Percentiles rank a stretch among this genome's conserved stretches.
Evolutionary conservation across 2,888 invertebrate genomes (phyloP).

Genomic region (Cryptus viduatorius): DNA sequence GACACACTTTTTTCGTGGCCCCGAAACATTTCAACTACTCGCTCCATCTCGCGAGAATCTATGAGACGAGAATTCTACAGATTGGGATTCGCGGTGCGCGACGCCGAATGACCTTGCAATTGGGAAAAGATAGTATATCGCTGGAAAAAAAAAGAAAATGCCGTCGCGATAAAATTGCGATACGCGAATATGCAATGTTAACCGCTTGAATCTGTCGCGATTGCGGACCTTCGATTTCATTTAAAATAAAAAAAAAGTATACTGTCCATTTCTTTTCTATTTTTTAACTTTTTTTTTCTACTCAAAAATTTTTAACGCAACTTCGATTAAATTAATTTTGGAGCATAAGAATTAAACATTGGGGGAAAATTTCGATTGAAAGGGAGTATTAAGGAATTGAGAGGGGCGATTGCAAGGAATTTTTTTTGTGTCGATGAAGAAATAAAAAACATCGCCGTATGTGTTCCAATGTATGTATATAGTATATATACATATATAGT

Average conservation of each 20-base stretch:
- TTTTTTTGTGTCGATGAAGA: not conserved
- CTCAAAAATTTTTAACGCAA: no score
- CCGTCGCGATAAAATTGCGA: not conserved
- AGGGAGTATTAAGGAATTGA: not conserved
- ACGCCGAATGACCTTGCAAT: conserved; percentile 1
- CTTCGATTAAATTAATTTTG: no score
- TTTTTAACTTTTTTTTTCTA: not conserved
- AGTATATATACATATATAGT: conserved; percentile 72
- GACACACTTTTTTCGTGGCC: conserved; percentile 5
- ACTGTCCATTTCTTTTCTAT: not conserved
- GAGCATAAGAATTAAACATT: no score
- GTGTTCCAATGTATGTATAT: conserved; percentile 63
- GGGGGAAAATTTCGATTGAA: no score
- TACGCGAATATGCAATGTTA: not conserved
- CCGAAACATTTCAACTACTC: conserved; percentile 9
- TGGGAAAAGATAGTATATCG: not conserved
- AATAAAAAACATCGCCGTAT: conserved; percentile 54
- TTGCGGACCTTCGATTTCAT: not conserved
- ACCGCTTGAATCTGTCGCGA: not conserved
- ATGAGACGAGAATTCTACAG: not conserved
- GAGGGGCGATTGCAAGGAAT: not conserved
- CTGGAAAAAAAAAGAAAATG: not conserved
- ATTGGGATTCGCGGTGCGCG: not conserved
- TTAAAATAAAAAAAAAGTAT: not conserved
- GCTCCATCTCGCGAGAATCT: conserved; percentile 36